phyloP scores from a whole-genome alignment of 2,888 invertebrate genomes.

The Pristionchus arcanus region DNA sequence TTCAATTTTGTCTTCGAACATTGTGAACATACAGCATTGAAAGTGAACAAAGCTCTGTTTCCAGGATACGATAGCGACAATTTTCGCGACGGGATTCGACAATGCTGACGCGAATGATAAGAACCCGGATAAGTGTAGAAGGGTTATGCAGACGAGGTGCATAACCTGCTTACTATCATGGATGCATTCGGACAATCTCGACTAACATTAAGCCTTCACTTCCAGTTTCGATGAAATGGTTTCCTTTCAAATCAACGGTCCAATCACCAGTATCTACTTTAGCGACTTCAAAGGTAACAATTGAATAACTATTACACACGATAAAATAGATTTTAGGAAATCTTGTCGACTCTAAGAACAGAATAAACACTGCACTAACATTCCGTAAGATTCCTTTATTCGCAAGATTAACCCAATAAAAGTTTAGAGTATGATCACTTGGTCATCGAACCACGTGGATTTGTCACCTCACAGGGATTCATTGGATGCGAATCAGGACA shows the following conservation, averaged over 20 bases:
- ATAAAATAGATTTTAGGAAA: not conserved
- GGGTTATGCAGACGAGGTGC: not conserved
- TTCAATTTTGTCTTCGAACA: not conserved
- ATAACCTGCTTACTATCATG: no score
- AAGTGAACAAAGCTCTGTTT: not conserved
- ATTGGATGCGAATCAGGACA: not conserved
- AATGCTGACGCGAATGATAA: constrained; percentile 3
- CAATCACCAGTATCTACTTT: constrained; percentile 21
- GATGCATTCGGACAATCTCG: no score
- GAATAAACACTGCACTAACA: not conserved
- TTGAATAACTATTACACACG: not conserved
- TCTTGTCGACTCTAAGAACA: constrained; percentile 9
- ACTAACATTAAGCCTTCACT: not conserved
- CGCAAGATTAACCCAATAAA: not conserved
- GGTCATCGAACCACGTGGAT: not conserved
- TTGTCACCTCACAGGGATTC: constrained; percentile 16
- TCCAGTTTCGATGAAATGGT: not conserved
- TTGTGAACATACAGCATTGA: not conserved
- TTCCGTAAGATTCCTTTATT: not conserved
- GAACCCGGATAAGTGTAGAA: constrained; percentile 2
- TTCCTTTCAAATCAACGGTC: constrained; percentile 26
- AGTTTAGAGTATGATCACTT: not conserved
- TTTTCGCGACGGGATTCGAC: constrained; percentile 25
- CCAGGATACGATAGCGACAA: not conserved
- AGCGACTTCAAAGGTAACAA: constrained; percentile 15